These are phyloP conservation scores for Lepidothrix coronata DNA, from an alignment of 2,113 vertebrate species.

Conservation along the genomic window DNA sequence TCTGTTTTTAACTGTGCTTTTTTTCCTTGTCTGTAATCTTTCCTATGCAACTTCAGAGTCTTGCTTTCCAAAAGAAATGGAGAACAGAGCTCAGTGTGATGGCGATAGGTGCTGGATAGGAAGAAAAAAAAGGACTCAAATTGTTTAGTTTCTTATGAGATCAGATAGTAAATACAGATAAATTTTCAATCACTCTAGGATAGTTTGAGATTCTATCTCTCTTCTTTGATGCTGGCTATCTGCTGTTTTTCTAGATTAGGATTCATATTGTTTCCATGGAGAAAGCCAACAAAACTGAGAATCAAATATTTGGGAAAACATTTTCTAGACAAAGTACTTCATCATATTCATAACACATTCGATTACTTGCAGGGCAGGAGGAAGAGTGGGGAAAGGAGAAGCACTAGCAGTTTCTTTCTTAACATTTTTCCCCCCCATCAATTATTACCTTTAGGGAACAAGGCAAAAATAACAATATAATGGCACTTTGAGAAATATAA, in stretches of 20 bases:
- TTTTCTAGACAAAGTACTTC: background rate
- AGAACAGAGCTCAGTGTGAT: background rate
- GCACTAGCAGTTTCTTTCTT: background rate
- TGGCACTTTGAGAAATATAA: background rate
- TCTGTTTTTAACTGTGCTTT: background rate
- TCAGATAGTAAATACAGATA: slow-evolving; percentile 13
- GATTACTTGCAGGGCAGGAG: background rate
- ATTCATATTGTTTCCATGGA: background rate
- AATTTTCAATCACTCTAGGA: background rate
- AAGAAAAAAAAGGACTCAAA: background rate
- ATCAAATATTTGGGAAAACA: background rate
- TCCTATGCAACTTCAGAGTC: background rate
- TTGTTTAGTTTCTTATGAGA: background rate
- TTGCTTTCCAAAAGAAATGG: background rate
- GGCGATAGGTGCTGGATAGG: background rate
- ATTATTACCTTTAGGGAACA: background rate
- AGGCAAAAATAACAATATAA: background rate
- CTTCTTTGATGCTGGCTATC: background rate
- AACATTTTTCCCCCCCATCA: background rate
- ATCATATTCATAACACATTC: background rate
- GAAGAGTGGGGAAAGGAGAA: background rate
- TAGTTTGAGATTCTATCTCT: background rate
- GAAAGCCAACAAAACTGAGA: background rate
- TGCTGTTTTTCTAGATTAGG: background rate
- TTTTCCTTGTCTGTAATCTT: background rate